Conservation (phyloP, 1,140 invertebrate species). For the Caenorhabditis inopinata region DNA sequence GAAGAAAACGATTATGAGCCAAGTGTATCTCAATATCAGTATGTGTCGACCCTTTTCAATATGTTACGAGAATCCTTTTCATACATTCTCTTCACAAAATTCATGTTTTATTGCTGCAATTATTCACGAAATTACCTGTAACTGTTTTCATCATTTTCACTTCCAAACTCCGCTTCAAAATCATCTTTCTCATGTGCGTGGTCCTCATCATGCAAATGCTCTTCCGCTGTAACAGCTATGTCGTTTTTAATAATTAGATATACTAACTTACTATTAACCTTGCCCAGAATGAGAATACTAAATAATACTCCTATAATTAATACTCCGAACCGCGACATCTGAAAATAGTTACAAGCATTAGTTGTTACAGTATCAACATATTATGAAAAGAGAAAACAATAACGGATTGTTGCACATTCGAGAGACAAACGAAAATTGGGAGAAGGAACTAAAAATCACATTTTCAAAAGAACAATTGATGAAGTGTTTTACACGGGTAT, state of each 20-base stretch:
- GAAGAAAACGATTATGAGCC: no score
- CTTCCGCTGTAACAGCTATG: conserved; percentile 36
- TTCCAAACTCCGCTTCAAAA: conserved; percentile 43
- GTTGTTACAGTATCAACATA: neutral
- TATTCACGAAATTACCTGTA: conserved; percentile 4
- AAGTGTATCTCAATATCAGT: no score
- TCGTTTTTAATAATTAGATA: no score
- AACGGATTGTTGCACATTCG: neutral
- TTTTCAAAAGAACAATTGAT: no score
- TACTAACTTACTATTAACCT: neutral
- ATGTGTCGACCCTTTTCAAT: no score
- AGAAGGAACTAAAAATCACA: neutral
- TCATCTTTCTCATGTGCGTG: conserved; percentile 36
- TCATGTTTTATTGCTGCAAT: no score
- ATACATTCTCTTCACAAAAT: no score
- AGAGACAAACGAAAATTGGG: neutral
- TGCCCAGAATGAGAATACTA: neutral
- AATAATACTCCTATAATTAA: neutral
- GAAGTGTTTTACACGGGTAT: neutral
- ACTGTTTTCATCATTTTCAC: neutral
- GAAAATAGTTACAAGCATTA: neutral
- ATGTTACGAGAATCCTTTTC: no score
- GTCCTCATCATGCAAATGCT: neutral
- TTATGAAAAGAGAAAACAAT: neutral
- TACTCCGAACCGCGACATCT: conserved; percentile 20